Conservation (phyloP, 2,888 invertebrate genomes). For the Morpho deidamia region DNA sequence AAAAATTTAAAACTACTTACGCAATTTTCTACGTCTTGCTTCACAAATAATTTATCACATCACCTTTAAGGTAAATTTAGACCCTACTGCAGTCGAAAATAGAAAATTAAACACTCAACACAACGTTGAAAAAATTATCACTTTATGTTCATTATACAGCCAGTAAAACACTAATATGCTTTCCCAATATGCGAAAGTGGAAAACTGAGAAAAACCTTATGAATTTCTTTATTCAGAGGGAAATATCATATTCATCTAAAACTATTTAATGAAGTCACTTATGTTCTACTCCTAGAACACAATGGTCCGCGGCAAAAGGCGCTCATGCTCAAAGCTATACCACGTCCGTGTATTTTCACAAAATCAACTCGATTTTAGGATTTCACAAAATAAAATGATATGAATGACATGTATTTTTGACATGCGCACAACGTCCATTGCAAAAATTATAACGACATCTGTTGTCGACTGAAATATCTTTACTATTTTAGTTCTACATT, state of each 20-base stretch:
- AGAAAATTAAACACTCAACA: conserved; percentile 52
- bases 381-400: conserved; percentile 69
- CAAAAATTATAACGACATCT: conserved; percentile 43
- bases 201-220: conserved; percentile 45
- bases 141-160: conserved; percentile 43
- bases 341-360: conserved; percentile 53
- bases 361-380: conserved; percentile 60
- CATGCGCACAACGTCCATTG: conserved; percentile 60
- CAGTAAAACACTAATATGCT: conserved; percentile 17
- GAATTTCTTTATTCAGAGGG: conserved; percentile 34
- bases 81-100: conserved; percentile 61
- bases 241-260: conserved; percentile 34
- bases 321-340: conserved; percentile 47
- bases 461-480: neutral
- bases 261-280: conserved; percentile 32
- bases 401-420: conserved; percentile 70
- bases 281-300: conserved; percentile 40
- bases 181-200: conserved; percentile 25
- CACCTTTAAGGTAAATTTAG: conserved; percentile 53
- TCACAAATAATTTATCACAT: conserved; percentile 54
- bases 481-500: neutral
- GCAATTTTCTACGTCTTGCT: conserved; percentile 54
- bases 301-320: conserved; percentile 42
- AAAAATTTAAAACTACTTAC: conserved; percentile 51
- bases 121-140: conserved; percentile 42